These are phyloP conservation scores for Lasioglossum leucozonium DNA, from an alignment of 2,888 invertebrate species.

Conservation along the genomic window DNA sequence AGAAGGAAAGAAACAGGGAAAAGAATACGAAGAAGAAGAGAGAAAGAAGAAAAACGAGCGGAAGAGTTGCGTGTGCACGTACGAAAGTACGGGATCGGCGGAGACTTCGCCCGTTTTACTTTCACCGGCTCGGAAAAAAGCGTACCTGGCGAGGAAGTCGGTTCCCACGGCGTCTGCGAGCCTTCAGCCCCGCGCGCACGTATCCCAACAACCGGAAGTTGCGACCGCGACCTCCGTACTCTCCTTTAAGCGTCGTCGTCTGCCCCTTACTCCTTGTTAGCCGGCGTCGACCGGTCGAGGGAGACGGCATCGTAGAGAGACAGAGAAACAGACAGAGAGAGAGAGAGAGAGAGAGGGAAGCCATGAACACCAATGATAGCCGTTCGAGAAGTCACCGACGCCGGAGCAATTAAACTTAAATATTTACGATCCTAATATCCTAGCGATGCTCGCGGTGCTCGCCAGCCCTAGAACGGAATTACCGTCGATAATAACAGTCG, in stretches of 20 bases:
- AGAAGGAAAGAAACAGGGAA: neutral
- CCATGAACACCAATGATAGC: slow-evolving; percentile 33
- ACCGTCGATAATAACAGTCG: neutral
- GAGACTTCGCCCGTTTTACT: slow-evolving; percentile 55
- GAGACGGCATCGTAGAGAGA: neutral
- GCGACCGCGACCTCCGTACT: slow-evolving; percentile 66
- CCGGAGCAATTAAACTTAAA: slow-evolving; percentile 43
- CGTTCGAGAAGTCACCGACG: slow-evolving; percentile 39
- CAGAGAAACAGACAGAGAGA: too few species aligned
- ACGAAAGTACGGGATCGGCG: slow-evolving; percentile 40
- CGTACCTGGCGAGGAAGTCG: slow-evolving; percentile 54
- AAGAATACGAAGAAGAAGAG: neutral
- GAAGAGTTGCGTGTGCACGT: slow-evolving; percentile 45
- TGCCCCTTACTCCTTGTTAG: slow-evolving; percentile 31
- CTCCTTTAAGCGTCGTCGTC: slow-evolving; percentile 29
- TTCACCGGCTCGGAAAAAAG: slow-evolving; percentile 52
- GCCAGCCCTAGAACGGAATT: neutral
- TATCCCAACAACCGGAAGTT: slow-evolving; percentile 60
- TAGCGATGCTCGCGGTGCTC: slow-evolving; percentile 5
- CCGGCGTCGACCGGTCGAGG: slow-evolving; percentile 18
- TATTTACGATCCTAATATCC: slow-evolving; percentile 32
- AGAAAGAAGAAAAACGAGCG: slow-evolving; percentile 9
- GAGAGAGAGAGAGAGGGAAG: neutral
- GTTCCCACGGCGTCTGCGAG: slow-evolving; percentile 62
- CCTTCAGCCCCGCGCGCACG: slow-evolving; percentile 20